Conservation (phyloP, 2,113 vertebrate species). For the Podilymbus podiceps region DNA sequence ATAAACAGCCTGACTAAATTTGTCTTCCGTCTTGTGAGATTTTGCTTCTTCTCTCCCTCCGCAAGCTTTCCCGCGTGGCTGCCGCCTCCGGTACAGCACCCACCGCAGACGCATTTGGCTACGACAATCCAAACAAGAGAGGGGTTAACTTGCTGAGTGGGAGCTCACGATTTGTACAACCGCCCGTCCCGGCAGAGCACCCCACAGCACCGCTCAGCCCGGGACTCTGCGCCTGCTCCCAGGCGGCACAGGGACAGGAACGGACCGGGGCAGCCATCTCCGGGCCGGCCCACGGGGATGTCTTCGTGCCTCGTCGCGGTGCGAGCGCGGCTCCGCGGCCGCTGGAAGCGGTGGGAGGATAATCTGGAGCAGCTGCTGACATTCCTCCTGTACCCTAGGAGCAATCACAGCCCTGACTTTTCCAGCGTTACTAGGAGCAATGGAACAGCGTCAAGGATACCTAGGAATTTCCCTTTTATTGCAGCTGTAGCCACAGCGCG, state of each 20-base stretch:
- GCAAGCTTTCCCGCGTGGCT: not conserved
- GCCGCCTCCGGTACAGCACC: not conserved
- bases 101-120: not conserved
- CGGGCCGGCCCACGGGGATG: fast-evolving
- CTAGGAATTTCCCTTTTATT: constrained; percentile 23
- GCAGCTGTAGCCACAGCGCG: not conserved
- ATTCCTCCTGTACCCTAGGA: not conserved
- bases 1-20: not conserved
- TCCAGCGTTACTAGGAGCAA: not conserved
- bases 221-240: fast-evolving
- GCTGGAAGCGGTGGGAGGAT: not conserved
- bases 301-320: fast-evolving
- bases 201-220: not conserved
- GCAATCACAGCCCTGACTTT: not conserved
- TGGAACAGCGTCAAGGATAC: constrained; percentile 18
- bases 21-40: fast-evolving
- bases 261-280: fast-evolving
- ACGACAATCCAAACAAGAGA: not conserved
- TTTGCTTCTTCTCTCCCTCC: not conserved
- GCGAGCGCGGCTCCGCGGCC: fast-evolving
- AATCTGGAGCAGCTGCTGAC: not conserved
- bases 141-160: not conserved
- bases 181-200: not conserved
- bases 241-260: not conserved
- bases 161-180: fast-evolving